Evolutionary conservation across 2,113 vertebrate species (phyloP), one percentile per base, ranked within the genome.

Genomic region (Colossoma macropomum): DNA sequence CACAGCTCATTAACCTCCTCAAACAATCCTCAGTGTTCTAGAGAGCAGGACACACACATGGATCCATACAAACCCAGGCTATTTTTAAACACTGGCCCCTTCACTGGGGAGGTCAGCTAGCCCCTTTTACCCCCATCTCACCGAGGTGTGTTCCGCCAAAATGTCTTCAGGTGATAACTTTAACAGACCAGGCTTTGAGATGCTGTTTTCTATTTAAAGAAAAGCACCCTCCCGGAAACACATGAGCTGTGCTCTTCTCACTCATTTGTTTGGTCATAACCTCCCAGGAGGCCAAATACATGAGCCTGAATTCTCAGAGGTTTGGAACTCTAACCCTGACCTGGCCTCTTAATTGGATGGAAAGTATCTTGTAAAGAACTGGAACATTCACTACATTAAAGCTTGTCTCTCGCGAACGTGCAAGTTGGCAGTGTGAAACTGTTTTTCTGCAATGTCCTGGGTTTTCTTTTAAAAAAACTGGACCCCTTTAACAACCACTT

Each of bases 151-250:
- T 86, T 85, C 82, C 75, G 75, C 48, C 9, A 85, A 68, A n/a
- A 56, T 41, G 66, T 60, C 27, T 75, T 41, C 27, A 70, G 77
- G 54, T 72, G 83, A 86, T 86, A 72, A 85, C 60, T 89, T 84
- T 71, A 87, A 79, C 86, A 88, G 80, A 82, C 82, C 79, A 84
- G 82, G 52, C 71, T 74, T 84, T 79, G 63, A 83, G 62, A 70
- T 84, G n/a, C 41, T 76, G 82, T 79, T 87, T 85, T 87, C 91
- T 91, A 88, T 92, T 91, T 89, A 88, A 90, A 92, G 85, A 86
- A 66, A 66, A 7, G 30, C 73, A 25, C 27, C 28, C 28, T 52
- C 17, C 27, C 28, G 80, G 80, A 84, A 80, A 82, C 74, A 80
- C n/a, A 81, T 72, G 28, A 28, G 23, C 56, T 76, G 81, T 87